A percentile compares a stretch with the other conserved stretches of the same genome.
These are phyloP conservation scores for Caenorhabditis zanzibari DNA, from an alignment of 2,888 invertebrate species.

Conservation along the genomic window DNA sequence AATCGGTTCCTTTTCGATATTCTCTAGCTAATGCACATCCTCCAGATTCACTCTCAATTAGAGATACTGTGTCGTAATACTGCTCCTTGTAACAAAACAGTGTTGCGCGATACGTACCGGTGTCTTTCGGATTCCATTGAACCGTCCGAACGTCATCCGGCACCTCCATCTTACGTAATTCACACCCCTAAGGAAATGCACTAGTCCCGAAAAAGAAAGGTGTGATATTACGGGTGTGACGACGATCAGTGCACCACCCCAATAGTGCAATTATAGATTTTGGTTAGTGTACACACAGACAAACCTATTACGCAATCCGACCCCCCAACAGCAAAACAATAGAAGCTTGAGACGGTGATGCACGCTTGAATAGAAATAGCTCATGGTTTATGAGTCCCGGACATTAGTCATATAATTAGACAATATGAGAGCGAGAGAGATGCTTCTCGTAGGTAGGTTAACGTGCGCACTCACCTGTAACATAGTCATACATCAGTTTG, in stretches of 20 bases:
- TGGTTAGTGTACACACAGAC: constrained; percentile 28
- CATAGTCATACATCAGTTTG: neutral
- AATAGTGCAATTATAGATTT: constrained; percentile 59
- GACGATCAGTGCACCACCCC: constrained; percentile 23
- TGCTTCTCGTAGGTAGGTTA: constrained; percentile 27
- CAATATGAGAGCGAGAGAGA: constrained; percentile 60
- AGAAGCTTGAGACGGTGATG: constrained; percentile 38
- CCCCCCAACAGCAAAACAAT: constrained; percentile 42
- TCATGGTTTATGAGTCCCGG: constrained; percentile 63
- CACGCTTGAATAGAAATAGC: constrained; percentile 64
- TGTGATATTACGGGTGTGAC: constrained; percentile 50
- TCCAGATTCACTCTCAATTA: constrained; percentile 38
- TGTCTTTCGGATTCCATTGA: constrained; percentile 45
- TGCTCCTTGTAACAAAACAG: constrained; percentile 51
- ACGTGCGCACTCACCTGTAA: constrained; percentile 48
- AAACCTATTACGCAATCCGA: constrained; percentile 53
- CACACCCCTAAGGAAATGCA: constrained; percentile 42
- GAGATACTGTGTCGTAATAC: constrained; percentile 34
- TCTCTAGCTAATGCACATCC: constrained; percentile 23
- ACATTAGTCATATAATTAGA: constrained; percentile 65
- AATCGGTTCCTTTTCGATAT: neutral
- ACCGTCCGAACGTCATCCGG: constrained; percentile 50
- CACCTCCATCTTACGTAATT: constrained; percentile 32
- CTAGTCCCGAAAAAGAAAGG: constrained; percentile 46
- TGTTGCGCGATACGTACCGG: constrained; percentile 55